These are phyloP conservation scores for Eumaeus atala DNA, from an alignment of 1,140 invertebrate species.

Conservation along the genomic window DNA sequence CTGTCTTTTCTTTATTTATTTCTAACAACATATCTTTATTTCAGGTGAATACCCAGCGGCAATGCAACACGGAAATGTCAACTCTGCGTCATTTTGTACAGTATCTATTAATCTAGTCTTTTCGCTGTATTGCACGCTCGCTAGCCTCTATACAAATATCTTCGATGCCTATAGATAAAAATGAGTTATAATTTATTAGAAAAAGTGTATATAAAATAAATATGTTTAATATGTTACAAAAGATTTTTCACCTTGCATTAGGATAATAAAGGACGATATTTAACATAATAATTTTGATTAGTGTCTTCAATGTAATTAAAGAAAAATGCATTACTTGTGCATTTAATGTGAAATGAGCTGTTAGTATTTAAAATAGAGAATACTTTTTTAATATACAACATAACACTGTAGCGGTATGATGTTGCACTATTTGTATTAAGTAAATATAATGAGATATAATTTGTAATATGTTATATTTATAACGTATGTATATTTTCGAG, in stretches of 20 bases:
- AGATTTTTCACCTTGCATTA: conserved; percentile 24
- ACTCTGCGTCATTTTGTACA: conserved; percentile 66
- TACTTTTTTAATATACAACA: no score
- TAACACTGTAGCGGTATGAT: no score
- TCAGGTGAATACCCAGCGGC: conserved; percentile 88
- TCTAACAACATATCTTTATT: conserved; percentile 44
- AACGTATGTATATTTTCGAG: no score
- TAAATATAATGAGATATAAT: no score
- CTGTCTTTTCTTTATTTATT: no score
- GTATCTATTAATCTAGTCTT: conserved; percentile 68
- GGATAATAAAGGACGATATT: background rate
- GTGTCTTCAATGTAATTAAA: no score
- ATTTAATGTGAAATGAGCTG: no score
- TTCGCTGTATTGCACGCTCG: conserved; percentile 66
- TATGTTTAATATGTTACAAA: conserved; percentile 9
- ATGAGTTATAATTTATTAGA: conserved; percentile 33
- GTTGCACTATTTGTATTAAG: no score
- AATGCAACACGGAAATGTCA: conserved; percentile 84
- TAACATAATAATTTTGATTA: no score
- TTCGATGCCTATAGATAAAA: conserved; percentile 71
- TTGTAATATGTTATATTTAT: no score
- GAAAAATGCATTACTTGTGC: no score
- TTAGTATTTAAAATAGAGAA: no score
- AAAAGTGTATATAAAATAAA: conserved; percentile 17
- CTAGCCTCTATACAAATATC: conserved; percentile 63